A percentile compares a stretch with the other conserved stretches of the same genome.
These are phyloP conservation scores for Euplexia lucipara DNA, from an alignment of 2,888 invertebrate genomes.

Conservation along the genomic window DNA sequence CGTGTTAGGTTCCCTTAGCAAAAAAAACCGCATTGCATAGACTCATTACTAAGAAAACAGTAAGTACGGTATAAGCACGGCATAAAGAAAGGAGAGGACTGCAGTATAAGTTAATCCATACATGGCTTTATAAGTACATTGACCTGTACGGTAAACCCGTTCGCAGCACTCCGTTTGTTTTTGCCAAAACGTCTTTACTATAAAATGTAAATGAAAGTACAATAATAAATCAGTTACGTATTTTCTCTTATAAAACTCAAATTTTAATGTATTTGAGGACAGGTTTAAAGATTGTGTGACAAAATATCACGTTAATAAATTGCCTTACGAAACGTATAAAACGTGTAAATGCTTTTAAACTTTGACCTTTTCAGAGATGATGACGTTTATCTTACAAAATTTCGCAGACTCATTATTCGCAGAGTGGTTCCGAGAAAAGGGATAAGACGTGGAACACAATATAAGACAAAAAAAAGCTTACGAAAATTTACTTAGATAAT, in stretches of 20 bases:
- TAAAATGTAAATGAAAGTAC: slow-evolving; percentile 18
- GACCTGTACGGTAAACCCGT: slow-evolving; percentile 58
- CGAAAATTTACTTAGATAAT: slow-evolving; percentile 20
- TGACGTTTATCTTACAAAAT: slow-evolving; percentile 29
- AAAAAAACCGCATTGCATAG: slow-evolving; percentile 54
- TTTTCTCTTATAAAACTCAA: slow-evolving; percentile 10
- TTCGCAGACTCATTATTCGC: slow-evolving; percentile 17
- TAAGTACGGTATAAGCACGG: slow-evolving; percentile 35
- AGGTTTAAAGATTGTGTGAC: slow-evolving; percentile 6
- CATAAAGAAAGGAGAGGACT: slow-evolving; percentile 42
- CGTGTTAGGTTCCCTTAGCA: slow-evolving; percentile 29
- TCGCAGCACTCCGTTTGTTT: slow-evolving; percentile 32
- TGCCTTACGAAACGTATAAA: slow-evolving; percentile 11
- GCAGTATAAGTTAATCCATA: slow-evolving; percentile 44
- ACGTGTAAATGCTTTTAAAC: slow-evolving; percentile 37
- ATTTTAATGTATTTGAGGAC: slow-evolving; percentile 3
- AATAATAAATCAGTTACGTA: slow-evolving; percentile 16
- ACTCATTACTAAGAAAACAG: slow-evolving; percentile 52
- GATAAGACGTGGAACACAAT: slow-evolving; percentile 8
- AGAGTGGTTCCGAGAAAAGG: slow-evolving; percentile 18
- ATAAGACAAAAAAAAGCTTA: slow-evolving; percentile 7
- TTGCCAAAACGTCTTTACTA: slow-evolving; percentile 37
- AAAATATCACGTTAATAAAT: slow-evolving; percentile 29
- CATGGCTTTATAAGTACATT: slow-evolving; percentile 50
- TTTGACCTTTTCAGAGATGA: slow-evolving; percentile 30